Percentiles rank a stretch among this genome's conserved stretches.
phyloP scores from a whole-genome alignment of 2,113 vertebrate species.

The Cygnus atratus region DNA sequence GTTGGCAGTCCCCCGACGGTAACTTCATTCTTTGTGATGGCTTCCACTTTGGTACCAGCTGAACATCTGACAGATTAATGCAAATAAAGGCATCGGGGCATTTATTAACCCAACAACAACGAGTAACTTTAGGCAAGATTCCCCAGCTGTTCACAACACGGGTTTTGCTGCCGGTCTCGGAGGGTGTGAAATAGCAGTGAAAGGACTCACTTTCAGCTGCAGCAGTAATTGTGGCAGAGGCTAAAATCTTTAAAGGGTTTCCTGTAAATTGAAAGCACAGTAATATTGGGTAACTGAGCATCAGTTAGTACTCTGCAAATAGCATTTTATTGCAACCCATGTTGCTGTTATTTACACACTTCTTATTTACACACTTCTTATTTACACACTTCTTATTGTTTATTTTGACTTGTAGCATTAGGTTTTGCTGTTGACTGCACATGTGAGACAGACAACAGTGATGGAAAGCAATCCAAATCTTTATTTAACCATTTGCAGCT shows the following conservation, averaged over 20 bases:
- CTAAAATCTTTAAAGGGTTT: background rate
- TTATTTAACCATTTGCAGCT: background rate
- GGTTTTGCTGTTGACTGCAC: background rate
- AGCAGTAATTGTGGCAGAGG: background rate
- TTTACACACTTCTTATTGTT: background rate
- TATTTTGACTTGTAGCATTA: background rate
- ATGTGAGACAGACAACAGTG: background rate
- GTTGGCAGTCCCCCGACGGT: background rate
- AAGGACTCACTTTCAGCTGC: background rate
- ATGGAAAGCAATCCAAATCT: background rate
- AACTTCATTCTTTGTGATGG: background rate
- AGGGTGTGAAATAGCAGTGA: background rate
- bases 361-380: background rate
- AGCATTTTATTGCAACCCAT: accelerated
- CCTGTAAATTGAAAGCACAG: background rate
- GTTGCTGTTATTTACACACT: background rate
- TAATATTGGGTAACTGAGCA: background rate
- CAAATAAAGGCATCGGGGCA: background rate
- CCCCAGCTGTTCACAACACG: background rate
- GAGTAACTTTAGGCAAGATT: background rate
- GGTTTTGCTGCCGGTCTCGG: background rate
- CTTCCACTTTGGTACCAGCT: background rate
- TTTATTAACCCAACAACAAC: background rate
- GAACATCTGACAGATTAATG: background rate
- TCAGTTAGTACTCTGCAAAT: background rate